Evolutionary conservation across 2,797 vertebrate genomes (phyloP), one percentile per base, ranked within the genome.

Genomic region (Chromobotia macracanthus): DNA sequence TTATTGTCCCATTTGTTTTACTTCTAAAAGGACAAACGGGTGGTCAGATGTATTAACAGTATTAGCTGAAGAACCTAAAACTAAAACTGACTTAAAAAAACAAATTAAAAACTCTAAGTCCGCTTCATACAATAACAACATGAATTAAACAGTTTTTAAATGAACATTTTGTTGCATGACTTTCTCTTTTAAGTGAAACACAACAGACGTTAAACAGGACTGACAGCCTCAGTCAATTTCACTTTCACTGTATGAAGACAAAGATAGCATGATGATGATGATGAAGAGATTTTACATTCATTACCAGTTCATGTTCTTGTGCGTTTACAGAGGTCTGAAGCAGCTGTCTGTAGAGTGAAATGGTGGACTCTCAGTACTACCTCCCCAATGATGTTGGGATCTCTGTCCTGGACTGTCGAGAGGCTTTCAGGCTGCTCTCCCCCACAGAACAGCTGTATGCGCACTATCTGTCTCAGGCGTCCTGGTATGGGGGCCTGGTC

Each of bases 311-410:
- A 0, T 70, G 38, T 8, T 8, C 61, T 77, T 82, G 15, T 72
- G 19, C 19, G 53, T 35, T 61, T 77, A 50, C 18, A 16, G 64
- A n/a, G 41, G 46, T n/a, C n/a, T 73, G 15, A 65, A 44, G 60
- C 58, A 70, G 38, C 65, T 72, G 69, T 61, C 56, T 60, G 16
- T 35, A 60, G 79, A 75, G 80, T 60, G 90, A 87, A 70, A 96
- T 96, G 95, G 94, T 95, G 88, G 95, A 96, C 86, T 95, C 95
- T 51, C 96, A 97, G 92, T 97, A 97, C 84, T 92, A 95, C 90
- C 93, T 98, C 71, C 96, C 96, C 73, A 97, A 96, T 84, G 95
- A 96, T 85, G 92, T 96, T 1, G 95, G 95, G 0, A 87, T 98
- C 50, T 94, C 94, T 4, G 89, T 93, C 12, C 93, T 98, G 63